phyloP scores from a whole-genome alignment of 2,113 vertebrate species.

The Pterocles orientalis region DNA sequence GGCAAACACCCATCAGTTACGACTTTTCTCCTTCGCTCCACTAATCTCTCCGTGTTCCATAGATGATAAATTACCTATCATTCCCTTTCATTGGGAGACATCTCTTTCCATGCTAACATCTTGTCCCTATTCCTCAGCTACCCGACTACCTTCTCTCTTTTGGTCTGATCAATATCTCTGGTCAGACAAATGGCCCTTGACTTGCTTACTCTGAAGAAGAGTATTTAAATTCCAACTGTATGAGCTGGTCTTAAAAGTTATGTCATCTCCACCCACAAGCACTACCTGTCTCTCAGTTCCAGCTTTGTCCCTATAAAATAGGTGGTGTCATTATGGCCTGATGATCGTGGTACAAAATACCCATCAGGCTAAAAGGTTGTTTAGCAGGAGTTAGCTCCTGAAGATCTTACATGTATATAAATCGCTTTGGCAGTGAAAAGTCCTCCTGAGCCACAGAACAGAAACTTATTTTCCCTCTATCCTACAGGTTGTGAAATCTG shows the following conservation, averaged over 20 bases:
- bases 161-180: neutral
- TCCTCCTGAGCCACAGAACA: neutral
- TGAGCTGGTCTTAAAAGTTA: neutral
- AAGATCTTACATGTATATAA: neutral
- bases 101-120: neutral
- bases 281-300: neutral
- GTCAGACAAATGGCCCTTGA: slow-evolving; percentile 27
- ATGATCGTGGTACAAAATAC: neutral
- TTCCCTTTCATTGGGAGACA: neutral
- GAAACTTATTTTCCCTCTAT: neutral
- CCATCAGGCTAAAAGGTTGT: neutral
- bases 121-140: neutral
- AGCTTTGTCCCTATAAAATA: neutral
- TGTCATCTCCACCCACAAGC: neutral
- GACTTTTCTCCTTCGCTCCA: rapidly evolving
- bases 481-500: neutral
- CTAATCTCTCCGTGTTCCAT: neutral
- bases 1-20: neutral
- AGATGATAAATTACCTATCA: slow-evolving; percentile 32
- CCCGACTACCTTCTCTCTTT: neutral
- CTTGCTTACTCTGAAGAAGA: neutral
- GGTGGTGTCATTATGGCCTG: neutral
- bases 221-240: neutral
- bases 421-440: neutral
- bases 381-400: neutral